Percentiles rank a stretch among this genome's conserved stretches.
Conservation (phyloP, 1,140 invertebrate species). For the Atta colombica region DNA sequence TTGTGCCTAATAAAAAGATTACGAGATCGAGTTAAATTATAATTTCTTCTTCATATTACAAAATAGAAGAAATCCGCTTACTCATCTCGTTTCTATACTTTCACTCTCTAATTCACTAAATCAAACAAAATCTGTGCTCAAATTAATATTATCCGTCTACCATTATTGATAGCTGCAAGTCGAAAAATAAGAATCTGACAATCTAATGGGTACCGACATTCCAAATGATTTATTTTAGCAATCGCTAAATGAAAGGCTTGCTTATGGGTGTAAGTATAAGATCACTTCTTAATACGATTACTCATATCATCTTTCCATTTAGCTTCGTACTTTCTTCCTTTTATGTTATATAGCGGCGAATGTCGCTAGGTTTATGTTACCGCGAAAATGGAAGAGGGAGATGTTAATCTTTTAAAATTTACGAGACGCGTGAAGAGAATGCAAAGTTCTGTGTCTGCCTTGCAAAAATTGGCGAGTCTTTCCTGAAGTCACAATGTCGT, state of each 20-base stretch:
- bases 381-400: background rate
- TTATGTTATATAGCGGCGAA: background rate
- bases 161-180: conserved; percentile 11
- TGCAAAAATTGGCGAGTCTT: background rate
- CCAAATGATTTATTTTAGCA: conserved; percentile 41
- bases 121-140: conserved; percentile 8
- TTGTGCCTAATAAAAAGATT: background rate
- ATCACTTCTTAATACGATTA: conserved; percentile 23
- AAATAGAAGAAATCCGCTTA: background rate
- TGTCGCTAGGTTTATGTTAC: background rate
- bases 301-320: conserved; percentile 27
- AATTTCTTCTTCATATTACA: background rate
- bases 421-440: background rate
- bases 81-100: background rate
- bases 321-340: conserved; percentile 42
- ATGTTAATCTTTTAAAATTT: conserved; percentile 29
- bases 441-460: background rate
- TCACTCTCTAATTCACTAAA: conserved; percentile 12
- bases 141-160: conserved; percentile 7
- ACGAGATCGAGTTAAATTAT: conserved; percentile 4
- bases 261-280: conserved; percentile 3
- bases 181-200: background rate
- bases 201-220: background rate
- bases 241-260: conserved; percentile 30
- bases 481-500: background rate